Base-by-base conservation (phyloP, 2,888 invertebrate species). In the Ormyrus thymus region DNA sequence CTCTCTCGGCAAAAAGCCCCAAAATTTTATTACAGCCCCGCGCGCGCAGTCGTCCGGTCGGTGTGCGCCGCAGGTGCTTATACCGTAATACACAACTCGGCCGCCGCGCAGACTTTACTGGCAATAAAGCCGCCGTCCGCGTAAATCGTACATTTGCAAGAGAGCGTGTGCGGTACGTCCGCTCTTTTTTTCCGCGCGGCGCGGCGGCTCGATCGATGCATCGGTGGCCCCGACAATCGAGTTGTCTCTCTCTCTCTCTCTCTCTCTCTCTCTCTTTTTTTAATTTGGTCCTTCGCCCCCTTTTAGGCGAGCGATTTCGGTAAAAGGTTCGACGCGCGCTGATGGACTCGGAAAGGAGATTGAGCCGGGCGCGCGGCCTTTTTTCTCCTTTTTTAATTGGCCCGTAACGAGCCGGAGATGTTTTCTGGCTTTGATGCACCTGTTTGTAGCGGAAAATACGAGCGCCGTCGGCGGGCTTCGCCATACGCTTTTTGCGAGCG, bases 131-230 rank as follows among this genome's bases (percentile, higher is more conserved):
- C 58, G 29, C 9, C 43, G 53, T 15, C 58, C 58, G 66, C 72
- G 72, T 61, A 74, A 78, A 64, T 70, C 69, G 62, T 46, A 45
- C 62, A 64, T 78, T 74, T 69, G 55, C 56, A 48, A 58, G 50
- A 50, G 48, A 11, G 2, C 45, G 51, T 53, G 13, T 46, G 11
- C 58, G 13, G 29, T 29, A 29, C n/a, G 29, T 29, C 50, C 48
- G 15, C 62, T 45, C 46, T 6, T 53, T 59, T 76, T 70, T 71
- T 71, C 50, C n/a, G n/a, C 46, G n/a, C 15, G 15, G 45, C 2
- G 29, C 5, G 43, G 29, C 9, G 50, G 70, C 64, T n/a, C 56
- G 46, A 75, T 46, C 45, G 53, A 51, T 56, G 43, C 29, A 11
- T 43, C 7, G 29, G 43, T 10, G 50, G 29, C 8, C 11, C 46